Base-by-base conservation (phyloP, 1,140 invertebrate genomes). In the Anastatus disparis region DNA sequence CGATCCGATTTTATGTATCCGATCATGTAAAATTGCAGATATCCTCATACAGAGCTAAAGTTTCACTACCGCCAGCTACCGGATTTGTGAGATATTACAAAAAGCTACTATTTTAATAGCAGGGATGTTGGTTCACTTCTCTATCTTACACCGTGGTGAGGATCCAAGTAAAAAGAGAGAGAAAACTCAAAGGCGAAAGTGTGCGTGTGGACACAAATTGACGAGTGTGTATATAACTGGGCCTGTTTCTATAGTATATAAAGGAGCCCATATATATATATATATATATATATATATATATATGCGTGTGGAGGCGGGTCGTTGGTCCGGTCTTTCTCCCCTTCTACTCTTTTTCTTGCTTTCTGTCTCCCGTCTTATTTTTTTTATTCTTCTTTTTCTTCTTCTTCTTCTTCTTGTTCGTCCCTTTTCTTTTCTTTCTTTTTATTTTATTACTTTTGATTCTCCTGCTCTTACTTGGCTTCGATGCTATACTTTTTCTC, bases 221-320 rank as follows among this genome's bases (percentile, higher is more conserved):
- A 44, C 52, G 55, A 73, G 69, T 53, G 61, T 71, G 52, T 64
- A 55, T 52, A 17, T 46, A 29, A 48, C 9, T 26, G 24, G 27
- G 59, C 24, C 26, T 22, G 24, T n/a, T n/a, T n/a, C n/a, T n/a
- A n/a, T n/a, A n/a, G n/a, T n/a, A n/a, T n/a, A n/a, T n/a, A n/a
- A n/a, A n/a, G 3, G 26, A 7, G 40, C 35, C 35, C 6, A 6
- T 38, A 12, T 12, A 12, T 13, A 3, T 26, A 12, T 52, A 10
- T 52, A 24, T 15, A 15, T n/a, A 22, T 10, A 20, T 17, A 38
- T 24, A 38, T 31, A 15, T 46, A n/a, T n/a, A n/a, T n/a, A n/a
- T 74, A 76, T 79, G 76, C 63, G 50, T 74, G 76, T 64, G 76
- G 70, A 77, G 76, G 78, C 76, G 78, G 75, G 63, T 78, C 78